Evolutionary conservation across 2,888 invertebrate genomes (phyloP).

Genomic region (Eubasilissa splendida): DNA sequence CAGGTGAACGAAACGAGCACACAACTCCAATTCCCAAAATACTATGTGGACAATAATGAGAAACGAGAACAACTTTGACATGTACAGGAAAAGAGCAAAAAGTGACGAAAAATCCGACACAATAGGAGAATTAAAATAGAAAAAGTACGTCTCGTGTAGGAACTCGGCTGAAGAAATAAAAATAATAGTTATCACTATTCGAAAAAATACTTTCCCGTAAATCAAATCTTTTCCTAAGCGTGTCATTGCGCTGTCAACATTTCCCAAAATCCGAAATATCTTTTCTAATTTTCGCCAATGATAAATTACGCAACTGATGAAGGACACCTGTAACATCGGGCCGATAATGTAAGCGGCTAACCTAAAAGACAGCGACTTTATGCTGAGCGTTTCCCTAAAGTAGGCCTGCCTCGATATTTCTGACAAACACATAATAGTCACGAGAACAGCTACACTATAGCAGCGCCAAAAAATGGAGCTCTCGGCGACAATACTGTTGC

Average conservation of each 20-base stretch:
- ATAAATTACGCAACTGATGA: not conserved
- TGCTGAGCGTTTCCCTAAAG: not conserved
- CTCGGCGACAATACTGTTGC: not conserved
- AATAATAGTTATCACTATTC: not conserved
- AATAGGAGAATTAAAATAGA: not conserved
- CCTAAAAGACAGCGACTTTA: not conserved
- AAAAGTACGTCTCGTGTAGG: conserved; percentile 3
- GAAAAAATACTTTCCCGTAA: not conserved
- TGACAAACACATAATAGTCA: not conserved
- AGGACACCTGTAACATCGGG: not conserved
- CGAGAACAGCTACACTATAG: not conserved
- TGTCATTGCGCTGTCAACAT: not conserved
- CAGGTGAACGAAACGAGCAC: not conserved
- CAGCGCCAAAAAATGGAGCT: conserved; percentile 2
- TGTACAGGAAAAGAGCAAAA: not conserved
- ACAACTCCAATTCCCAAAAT: not conserved
- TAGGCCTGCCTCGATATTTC: not conserved
- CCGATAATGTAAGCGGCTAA: not conserved
- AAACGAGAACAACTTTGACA: not conserved
- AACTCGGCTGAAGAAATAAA: not conserved
- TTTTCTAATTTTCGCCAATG: not conserved
- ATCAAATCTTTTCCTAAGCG: not conserved
- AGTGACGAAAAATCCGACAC: not conserved
- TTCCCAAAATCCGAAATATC: not conserved
- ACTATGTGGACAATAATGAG: not conserved